A percentile compares a stretch with the other conserved stretches of the same genome.
phyloP scores from a whole-genome alignment of 2,113 vertebrate genomes.

The Pedetes capensis region DNA sequence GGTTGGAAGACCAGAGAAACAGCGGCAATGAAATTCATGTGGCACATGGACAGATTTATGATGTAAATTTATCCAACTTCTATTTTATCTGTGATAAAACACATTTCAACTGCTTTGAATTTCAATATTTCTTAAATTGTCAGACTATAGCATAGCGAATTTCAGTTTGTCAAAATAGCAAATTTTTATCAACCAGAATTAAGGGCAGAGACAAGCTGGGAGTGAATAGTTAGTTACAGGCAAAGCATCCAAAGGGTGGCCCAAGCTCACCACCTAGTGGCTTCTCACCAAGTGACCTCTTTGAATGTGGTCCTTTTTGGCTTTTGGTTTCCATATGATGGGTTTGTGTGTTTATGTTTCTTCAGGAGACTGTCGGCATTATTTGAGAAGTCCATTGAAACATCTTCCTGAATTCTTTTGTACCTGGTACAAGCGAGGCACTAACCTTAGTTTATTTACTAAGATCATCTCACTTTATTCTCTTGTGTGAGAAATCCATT shows the following conservation, averaged over 20 bases:
- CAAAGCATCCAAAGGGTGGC: neutral
- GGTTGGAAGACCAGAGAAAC: neutral
- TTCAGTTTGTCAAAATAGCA: neutral
- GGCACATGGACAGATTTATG: neutral
- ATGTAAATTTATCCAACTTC: neutral
- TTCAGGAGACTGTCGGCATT: neutral
- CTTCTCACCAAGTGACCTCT: neutral
- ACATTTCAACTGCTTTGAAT: neutral
- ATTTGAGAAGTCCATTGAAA: neutral
- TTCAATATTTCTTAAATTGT: neutral
- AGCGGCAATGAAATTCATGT: fast-evolving
- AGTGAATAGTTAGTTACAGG: fast-evolving
- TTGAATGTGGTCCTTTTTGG: neutral
- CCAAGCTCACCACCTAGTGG: conserved; percentile 45
- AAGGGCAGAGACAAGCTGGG: too few species aligned
- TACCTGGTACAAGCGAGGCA: neutral
- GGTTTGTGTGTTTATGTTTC: neutral
- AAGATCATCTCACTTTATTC: neutral
- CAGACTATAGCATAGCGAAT: neutral
- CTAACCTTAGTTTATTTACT: neutral
- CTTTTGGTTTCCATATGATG: neutral
- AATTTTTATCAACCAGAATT: neutral
- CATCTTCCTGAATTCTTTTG: neutral
- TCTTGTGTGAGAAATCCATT: neutral
- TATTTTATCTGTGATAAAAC: neutral